Percentiles rank a stretch among this genome's conserved stretches.
Conservation (phyloP, 1,140 invertebrate genomes). For the Chironomus striatipennis region DNA sequence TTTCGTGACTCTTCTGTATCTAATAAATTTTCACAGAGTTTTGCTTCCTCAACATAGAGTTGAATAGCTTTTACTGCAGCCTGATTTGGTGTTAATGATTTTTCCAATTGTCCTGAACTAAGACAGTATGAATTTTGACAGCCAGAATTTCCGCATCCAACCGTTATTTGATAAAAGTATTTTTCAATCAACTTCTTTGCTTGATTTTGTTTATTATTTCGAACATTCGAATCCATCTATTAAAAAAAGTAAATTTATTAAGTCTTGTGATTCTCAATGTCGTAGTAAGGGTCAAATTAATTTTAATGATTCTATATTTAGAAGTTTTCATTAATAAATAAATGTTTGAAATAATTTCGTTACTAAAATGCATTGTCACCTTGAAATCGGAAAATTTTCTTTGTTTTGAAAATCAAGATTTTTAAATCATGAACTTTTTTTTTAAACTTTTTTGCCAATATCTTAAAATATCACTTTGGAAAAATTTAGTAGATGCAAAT, state of each 20-base stretch:
- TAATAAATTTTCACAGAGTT: constrained; percentile 59
- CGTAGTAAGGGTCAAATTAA: no score
- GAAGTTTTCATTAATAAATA: no score
- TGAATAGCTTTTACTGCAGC: constrained; percentile 80
- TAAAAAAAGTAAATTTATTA: background rate
- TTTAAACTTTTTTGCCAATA: no score
- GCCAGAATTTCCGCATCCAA: constrained; percentile 78
- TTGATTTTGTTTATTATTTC: background rate
- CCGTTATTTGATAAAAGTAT: constrained; percentile 85
- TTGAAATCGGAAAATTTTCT: no score
- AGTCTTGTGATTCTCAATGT: background rate
- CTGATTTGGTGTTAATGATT: constrained; percentile 69
- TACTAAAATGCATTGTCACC: no score
- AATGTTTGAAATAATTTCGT: no score
- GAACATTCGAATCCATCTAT: constrained; percentile 7
- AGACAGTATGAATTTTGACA: constrained; percentile 82
- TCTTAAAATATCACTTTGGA: no score
- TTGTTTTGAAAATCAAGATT: no score
- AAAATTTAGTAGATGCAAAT: no score
- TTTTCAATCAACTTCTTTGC: constrained; percentile 81
- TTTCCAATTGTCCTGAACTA: constrained; percentile 74
- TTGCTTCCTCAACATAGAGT: constrained; percentile 74
- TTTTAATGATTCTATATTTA: no score
- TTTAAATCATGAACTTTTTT: no score
- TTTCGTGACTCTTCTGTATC: constrained; percentile 32